Percentiles rank a stretch among this genome's conserved stretches.
These are phyloP conservation scores for Myotis pilosus DNA, from an alignment of 2,797 vertebrate genomes.

Conservation along the genomic window DNA sequence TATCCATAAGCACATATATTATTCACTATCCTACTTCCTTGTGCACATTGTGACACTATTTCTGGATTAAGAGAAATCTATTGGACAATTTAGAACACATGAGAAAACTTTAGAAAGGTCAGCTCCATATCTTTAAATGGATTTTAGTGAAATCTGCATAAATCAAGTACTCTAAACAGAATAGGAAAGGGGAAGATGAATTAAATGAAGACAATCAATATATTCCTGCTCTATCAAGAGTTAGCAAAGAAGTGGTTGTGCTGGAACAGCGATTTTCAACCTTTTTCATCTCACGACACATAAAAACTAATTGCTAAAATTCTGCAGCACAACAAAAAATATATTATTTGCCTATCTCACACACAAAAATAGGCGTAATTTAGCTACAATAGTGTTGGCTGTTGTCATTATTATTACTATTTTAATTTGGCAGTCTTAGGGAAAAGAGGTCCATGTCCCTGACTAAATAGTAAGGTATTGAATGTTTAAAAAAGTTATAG, in stretches of 20 bases:
- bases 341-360: not conserved
- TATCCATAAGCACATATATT: not conserved
- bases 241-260: constrained; percentile 74
- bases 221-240: constrained; percentile 51
- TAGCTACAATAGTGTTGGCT: not conserved
- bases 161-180: constrained; percentile 64
- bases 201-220: constrained; percentile 72
- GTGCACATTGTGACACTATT: not conserved
- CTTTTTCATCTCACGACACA: not conserved
- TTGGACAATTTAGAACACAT: not conserved
- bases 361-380: not conserved
- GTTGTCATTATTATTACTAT: not conserved
- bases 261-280: not conserved
- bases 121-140: constrained; percentile 8
- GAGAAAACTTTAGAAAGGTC: not conserved
- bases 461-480: not conserved
- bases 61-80: not conserved
- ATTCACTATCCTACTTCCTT: not conserved
- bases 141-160: constrained; percentile 68
- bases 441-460: not conserved
- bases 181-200: constrained; percentile 59
- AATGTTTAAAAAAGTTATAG: not conserved
- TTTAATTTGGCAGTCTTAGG: not conserved
- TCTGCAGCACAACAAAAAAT: not conserved
- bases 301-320: not conserved